Base-by-base conservation (phyloP, 1,140 invertebrate species). In the Anthonomus grandis region DNA sequence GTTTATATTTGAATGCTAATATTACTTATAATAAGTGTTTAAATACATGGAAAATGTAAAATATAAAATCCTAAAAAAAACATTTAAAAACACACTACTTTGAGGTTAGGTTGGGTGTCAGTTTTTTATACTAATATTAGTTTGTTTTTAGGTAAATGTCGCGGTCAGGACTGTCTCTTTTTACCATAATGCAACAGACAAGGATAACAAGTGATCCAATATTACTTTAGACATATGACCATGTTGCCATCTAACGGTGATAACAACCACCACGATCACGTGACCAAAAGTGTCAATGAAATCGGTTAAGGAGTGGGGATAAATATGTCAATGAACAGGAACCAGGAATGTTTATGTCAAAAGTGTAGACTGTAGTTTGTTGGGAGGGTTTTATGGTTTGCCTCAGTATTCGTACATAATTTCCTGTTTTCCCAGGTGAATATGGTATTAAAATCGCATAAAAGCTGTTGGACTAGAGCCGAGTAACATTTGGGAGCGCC, bases 271-370 rank as follows among this genome's bases (percentile, higher is more conserved):
- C 4, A 6, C 4, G 13, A 23, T 45, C 42, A 45, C 42, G 42
- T 45, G 42, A 45, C n/a, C 22, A 25, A 45, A 3, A 8, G n/a
- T 4, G 2, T 4, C 15, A 44, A 12, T 22, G 3, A 21, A 22
- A 39, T n/a, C n/a, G n/a, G 37, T 12, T 21, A 10, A 12, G n/a
- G 10, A 21, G 42, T 24, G 42, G 42, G 42, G 42, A 45, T 45
- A 45, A 45, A 45, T 45, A 45, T 24, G 42, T 45, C 42, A 45
- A 45, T 45, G 21, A 5, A 38, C n/a, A 38, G n/a, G 36, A 38
- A 38, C 6, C n/a, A n/a, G 23, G 22, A 45, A 24, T 45, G 42
- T 45, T 45, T 45, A 45, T 45, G 42, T 45, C 42, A 45, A 45
- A 45, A 38, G 17, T 8, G 27, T 31, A 31, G 36, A n/a, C n/a